Evolutionary conservation across 2,888 invertebrate species (phyloP).

Genomic region (Epirrhoe tristata): DNA sequence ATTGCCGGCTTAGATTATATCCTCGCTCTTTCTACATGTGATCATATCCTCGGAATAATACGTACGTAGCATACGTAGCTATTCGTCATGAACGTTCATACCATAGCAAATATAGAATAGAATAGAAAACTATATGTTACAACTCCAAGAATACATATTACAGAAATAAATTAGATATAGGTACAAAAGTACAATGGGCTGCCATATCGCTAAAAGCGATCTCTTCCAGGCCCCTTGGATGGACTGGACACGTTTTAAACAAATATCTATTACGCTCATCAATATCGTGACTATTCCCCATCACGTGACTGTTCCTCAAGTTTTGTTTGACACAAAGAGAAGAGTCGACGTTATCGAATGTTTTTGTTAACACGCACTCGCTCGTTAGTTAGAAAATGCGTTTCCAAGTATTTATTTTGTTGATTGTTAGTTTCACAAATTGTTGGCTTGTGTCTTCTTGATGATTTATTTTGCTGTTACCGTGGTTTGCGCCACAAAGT

Average conservation of each 20-base stretch:
- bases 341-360: too few relatives aligned
- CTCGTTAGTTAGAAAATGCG: conserved; percentile 20
- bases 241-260: too few relatives aligned
- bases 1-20: conserved; percentile 1
- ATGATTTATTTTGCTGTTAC: not conserved
- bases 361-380: conserved; percentile 13
- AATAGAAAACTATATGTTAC: too few relatives aligned
- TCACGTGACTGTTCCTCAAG: too few relatives aligned
- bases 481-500: not conserved
- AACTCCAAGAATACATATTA: too few relatives aligned
- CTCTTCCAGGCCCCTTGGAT: too few relatives aligned
- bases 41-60: not conserved
- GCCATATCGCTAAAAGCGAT: too few relatives aligned
- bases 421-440: conserved; percentile 28
- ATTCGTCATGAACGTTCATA: not conserved
- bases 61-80: not conserved
- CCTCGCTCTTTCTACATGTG: not conserved
- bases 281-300: too few relatives aligned
- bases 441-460: conserved; percentile 2
- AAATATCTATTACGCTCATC: too few relatives aligned
- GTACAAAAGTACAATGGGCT: too few relatives aligned
- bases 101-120: not conserved
- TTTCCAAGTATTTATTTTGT: conserved; percentile 14
- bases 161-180: too few relatives aligned
- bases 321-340: too few relatives aligned